Base-by-base conservation (phyloP, 92 coral and sea anemone genomes). In the Porites evermanni region DNA sequence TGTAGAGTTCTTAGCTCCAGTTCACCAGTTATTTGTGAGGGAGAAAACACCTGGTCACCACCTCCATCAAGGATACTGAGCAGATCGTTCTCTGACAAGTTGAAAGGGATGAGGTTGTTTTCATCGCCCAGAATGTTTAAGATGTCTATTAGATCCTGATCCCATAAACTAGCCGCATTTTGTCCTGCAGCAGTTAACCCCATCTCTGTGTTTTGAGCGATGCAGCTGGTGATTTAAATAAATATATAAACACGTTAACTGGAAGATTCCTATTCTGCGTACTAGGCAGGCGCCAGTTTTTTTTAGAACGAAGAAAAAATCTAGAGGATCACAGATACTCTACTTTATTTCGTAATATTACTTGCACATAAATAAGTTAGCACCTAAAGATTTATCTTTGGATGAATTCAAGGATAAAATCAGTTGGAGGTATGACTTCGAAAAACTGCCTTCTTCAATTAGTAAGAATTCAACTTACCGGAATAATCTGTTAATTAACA, bases 121-220 rank as follows among this genome's bases (percentile, higher is more conserved):
- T 21, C 77, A 73, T 21, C 17, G 17, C 67, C 66, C 66, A 80
- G 54, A 69, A 68, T 69, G 68, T 5, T n/a, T 53, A 69, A 32
- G 14, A 80, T 5, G 32, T 80, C 84, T 0, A 54, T 76, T 12
- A 54, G 59, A 54, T 54, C 59, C 59, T 54, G 59, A 12, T 54
- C 12, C 84, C 84, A 80, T 26, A 7, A 13, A 54, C 13, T 47
- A 80, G 32, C 53, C 5, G 16, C 38, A 32, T 20, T 47, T 38
- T 19, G 12, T 0, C 32, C 21, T 18, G 71, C 12, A 47, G 11
- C 61, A 7, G 26, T 6, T 16, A 64, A 14, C 21, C 12, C 21
- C 71, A 65, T 32, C 69, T 59, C 38, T 2, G 14, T 47, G 60
- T 12, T 47, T 8, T 65, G 72, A 50, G 64, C 71, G 10, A 38